A percentile compares a stretch with the other conserved stretches of the same genome.
Evolutionary conservation across 1,140 invertebrate genomes (phyloP).

Genomic region (Helicoverpa zea): DNA sequence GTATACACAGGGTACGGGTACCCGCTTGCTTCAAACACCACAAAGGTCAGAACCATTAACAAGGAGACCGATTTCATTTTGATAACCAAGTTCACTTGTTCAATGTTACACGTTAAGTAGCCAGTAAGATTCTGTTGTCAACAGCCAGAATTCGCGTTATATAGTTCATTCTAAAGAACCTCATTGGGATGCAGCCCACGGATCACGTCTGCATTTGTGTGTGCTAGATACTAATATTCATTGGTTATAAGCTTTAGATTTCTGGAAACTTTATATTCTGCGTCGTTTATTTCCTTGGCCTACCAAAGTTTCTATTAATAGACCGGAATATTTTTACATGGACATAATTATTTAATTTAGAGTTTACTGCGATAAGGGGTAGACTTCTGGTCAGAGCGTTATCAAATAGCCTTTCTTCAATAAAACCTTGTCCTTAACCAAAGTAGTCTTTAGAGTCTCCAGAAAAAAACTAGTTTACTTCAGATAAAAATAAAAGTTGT

Average conservation of each 20-base stretch:
- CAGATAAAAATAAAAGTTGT: background rate
- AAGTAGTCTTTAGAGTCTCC: too few species aligned
- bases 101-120: background rate
- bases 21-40: background rate
- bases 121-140: background rate
- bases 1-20: background rate
- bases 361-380: too few species aligned
- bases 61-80: constrained; percentile 3
- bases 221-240: background rate
- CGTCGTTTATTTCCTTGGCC: too few species aligned
- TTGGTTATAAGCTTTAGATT: background rate
- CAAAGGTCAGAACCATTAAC: background rate
- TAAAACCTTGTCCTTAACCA: too few species aligned
- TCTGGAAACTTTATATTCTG: too few species aligned
- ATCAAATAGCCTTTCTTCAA: too few species aligned
- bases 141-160: constrained; percentile 20
- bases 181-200: constrained; percentile 25
- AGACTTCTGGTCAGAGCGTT: too few species aligned
- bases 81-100: background rate
- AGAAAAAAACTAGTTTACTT: too few species aligned
- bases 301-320: too few species aligned
- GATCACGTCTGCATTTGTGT: constrained; percentile 7
- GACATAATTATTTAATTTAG: too few species aligned
- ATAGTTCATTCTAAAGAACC: constrained; percentile 18
- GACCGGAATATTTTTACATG: too few species aligned